Percentiles rank a stretch among this genome's conserved stretches.
These are phyloP conservation scores for Sminthopsis crassicaudata DNA, from an alignment of 2,113 vertebrate species.

Conservation along the genomic window DNA sequence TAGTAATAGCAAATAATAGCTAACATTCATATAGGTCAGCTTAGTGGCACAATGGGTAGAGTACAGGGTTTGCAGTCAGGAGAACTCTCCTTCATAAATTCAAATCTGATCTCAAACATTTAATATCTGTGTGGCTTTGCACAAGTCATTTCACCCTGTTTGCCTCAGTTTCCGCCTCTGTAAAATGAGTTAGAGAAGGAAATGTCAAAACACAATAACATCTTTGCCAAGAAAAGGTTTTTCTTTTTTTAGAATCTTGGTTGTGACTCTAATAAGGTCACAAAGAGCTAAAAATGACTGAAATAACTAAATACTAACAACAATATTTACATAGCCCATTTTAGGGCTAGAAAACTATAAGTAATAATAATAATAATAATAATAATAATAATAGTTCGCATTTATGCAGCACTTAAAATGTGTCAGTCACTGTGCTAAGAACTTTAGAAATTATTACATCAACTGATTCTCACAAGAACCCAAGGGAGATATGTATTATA, in stretches of 20 bases:
- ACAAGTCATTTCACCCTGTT: background rate
- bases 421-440: background rate
- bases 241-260: too few relatives aligned
- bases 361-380: background rate
- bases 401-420: background rate
- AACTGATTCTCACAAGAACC: background rate
- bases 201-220: background rate
- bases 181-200: background rate
- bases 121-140: background rate
- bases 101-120: background rate
- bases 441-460: background rate
- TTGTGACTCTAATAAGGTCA: background rate
- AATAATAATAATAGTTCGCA: too few relatives aligned
- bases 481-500: background rate
- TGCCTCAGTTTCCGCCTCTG: background rate
- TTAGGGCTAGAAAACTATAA: too few relatives aligned
- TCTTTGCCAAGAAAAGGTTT: background rate
- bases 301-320: background rate
- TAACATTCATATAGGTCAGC: background rate
- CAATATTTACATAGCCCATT: background rate
- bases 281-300: background rate
- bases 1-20: background rate
- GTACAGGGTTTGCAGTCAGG: background rate
- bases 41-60: background rate
- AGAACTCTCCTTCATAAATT: background rate